Percentiles rank a stretch among this genome's conserved stretches.
Conservation (phyloP, 2,888 invertebrate species). For the Drosophila anomelani region DNA sequence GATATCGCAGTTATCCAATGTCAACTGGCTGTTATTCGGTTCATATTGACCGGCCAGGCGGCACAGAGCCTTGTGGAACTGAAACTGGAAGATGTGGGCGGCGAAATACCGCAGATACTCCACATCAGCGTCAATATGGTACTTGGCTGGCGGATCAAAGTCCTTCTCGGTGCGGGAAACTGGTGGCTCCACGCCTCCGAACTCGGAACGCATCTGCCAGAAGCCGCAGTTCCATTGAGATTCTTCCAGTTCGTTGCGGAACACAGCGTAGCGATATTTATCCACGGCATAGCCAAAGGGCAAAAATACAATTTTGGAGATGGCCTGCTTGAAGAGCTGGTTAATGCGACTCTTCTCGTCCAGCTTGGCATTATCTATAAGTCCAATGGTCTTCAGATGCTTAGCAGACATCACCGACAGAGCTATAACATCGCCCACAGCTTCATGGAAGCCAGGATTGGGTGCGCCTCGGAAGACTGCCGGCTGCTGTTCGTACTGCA, state of each 20-base stretch:
- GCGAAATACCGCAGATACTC: slow-evolving; percentile 90
- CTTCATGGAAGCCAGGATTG: slow-evolving; percentile 88
- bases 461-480: slow-evolving; percentile 87
- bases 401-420: slow-evolving; percentile 89
- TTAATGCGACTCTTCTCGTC: slow-evolving; percentile 88
- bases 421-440: slow-evolving; percentile 90
- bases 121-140: slow-evolving; percentile 89
- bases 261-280: slow-evolving; percentile 89
- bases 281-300: slow-evolving; percentile 90
- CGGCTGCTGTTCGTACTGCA: slow-evolving; percentile 87
- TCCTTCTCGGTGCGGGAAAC: slow-evolving; percentile 87
- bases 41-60: slow-evolving; percentile 91
- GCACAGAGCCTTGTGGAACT: slow-evolving; percentile 90
- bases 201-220: slow-evolving; percentile 87
- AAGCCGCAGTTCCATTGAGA: slow-evolving; percentile 88
- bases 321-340: slow-evolving; percentile 86
- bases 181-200: slow-evolving; percentile 89
- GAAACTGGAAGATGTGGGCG: slow-evolving; percentile 92
- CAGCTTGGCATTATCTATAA: slow-evolving; percentile 87
- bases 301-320: slow-evolving; percentile 89
- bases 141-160: slow-evolving; percentile 92
- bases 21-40: slow-evolving; percentile 81
- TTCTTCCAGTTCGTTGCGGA: slow-evolving; percentile 86
- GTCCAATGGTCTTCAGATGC: slow-evolving; percentile 89
- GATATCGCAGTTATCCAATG: slow-evolving; percentile 91